A percentile compares a stretch with the other conserved stretches of the same genome.
Conservation (phyloP, 2,113 vertebrate genomes). For the Peromyscus californicus region DNA sequence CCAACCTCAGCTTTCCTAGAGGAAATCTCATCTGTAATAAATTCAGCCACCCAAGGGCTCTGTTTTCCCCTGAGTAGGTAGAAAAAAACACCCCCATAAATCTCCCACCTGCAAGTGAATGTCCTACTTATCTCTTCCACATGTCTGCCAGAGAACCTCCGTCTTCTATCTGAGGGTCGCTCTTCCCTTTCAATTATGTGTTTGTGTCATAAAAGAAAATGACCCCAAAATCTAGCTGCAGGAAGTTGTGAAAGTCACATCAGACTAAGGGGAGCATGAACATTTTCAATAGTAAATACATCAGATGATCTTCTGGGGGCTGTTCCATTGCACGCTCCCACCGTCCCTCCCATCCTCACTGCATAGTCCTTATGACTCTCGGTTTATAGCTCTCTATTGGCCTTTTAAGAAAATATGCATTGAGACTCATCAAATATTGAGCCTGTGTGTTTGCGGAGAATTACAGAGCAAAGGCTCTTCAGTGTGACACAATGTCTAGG, state of each 20-base stretch:
- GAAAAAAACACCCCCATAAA: background rate
- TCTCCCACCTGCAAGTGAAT: background rate
- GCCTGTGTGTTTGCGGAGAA: background rate
- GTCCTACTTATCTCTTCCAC: background rate
- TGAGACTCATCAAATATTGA: constrained; percentile 32
- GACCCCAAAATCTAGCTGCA: background rate
- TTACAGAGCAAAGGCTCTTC: constrained; percentile 6
- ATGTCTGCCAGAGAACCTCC: background rate
- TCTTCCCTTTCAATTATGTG: background rate
- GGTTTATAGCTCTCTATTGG: background rate
- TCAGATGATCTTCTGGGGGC: background rate
- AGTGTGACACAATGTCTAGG: background rate
- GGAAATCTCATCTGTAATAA: constrained; percentile 4
- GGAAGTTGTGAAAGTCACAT: background rate
- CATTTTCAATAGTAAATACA: background rate
- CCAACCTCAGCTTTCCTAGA: background rate
- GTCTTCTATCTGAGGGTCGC: background rate
- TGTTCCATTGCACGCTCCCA: background rate
- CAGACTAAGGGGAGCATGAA: background rate
- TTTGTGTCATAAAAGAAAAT: background rate
- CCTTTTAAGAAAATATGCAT: constrained; percentile 36
- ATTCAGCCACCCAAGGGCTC: background rate
- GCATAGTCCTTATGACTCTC: background rate
- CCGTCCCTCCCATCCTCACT: background rate
- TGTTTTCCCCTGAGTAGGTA: background rate